Conservation (phyloP, 1,140 invertebrate genomes). For the Solenopsis invicta region DNA sequence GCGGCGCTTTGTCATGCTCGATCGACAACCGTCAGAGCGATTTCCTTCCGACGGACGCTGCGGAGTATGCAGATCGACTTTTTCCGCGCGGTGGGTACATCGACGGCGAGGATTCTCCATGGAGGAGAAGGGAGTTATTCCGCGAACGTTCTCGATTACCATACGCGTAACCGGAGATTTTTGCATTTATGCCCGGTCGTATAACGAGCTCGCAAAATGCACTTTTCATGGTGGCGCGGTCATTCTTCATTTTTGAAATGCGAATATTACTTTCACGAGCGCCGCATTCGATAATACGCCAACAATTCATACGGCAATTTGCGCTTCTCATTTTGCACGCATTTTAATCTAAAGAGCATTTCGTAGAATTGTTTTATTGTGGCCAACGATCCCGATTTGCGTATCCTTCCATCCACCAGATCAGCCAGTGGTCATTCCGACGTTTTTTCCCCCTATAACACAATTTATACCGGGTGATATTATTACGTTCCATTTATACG, state of each 20-base stretch:
- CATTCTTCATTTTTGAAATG: constrained; percentile 54
- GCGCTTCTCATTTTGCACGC: constrained; percentile 62
- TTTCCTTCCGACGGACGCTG: constrained; percentile 64
- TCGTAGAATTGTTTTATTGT: constrained; percentile 62
- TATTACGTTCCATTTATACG: constrained; percentile 57
- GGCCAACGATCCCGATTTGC: constrained; percentile 51
- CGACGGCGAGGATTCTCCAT: constrained; percentile 34
- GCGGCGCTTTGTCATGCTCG: constrained; percentile 59
- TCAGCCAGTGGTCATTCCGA: constrained; percentile 24
- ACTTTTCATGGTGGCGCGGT: constrained; percentile 28
- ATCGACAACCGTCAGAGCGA: constrained; percentile 56
- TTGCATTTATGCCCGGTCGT: constrained; percentile 50
- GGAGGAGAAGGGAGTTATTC: constrained; percentile 52
- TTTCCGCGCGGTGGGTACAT: constrained; percentile 41
- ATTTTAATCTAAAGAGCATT: constrained; percentile 64
- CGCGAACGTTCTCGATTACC: constrained; percentile 58
- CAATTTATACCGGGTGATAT: constrained; percentile 53
- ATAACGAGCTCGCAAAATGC: constrained; percentile 57
- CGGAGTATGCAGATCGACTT: constrained; percentile 63
- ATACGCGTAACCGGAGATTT: constrained; percentile 60
- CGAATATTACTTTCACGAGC: constrained; percentile 57
- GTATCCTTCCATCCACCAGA: constrained; percentile 31
- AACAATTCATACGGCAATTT: constrained; percentile 58
- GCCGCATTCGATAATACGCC: constrained; percentile 56
- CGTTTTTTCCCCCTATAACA: constrained; percentile 42